Conservation (phyloP, 2,113 vertebrate genomes). For the Phalacrocorax pelagicus region DNA sequence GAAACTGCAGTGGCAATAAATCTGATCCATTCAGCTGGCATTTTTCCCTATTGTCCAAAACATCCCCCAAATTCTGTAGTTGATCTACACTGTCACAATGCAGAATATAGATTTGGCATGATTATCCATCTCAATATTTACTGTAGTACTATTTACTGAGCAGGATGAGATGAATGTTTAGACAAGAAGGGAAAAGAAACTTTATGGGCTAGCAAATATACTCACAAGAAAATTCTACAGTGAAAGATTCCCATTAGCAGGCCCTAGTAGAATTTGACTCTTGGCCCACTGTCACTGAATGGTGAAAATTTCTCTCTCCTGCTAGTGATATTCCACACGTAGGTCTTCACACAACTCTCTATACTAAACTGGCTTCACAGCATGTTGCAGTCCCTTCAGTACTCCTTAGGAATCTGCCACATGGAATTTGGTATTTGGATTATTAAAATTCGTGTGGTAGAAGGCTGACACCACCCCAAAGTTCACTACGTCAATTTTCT, state of each 20-base stretch:
- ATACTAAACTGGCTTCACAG: background rate
- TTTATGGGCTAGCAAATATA: background rate
- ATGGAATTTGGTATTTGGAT: background rate
- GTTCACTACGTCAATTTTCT: background rate
- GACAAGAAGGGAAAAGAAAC: background rate
- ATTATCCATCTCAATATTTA: background rate
- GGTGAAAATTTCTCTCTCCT: background rate
- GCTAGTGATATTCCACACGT: fast-evolving
- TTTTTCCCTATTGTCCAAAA: background rate
- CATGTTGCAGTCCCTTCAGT: background rate
- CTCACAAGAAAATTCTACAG: background rate
- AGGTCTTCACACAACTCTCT: background rate
- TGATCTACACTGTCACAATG: background rate
- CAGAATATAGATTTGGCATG: background rate
- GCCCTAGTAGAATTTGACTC: background rate
- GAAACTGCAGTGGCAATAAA: background rate
- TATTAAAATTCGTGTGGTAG: background rate
- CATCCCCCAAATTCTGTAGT: background rate
- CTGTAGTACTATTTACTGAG: background rate
- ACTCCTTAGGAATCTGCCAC: background rate
- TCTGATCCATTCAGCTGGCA: background rate
- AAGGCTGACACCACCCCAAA: background rate
- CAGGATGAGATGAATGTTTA: background rate
- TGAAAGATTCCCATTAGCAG: background rate
- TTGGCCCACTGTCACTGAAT: background rate